Base-by-base conservation (phyloP, 2,888 invertebrate genomes). In the Scelioninae gen. 1 region DNA sequence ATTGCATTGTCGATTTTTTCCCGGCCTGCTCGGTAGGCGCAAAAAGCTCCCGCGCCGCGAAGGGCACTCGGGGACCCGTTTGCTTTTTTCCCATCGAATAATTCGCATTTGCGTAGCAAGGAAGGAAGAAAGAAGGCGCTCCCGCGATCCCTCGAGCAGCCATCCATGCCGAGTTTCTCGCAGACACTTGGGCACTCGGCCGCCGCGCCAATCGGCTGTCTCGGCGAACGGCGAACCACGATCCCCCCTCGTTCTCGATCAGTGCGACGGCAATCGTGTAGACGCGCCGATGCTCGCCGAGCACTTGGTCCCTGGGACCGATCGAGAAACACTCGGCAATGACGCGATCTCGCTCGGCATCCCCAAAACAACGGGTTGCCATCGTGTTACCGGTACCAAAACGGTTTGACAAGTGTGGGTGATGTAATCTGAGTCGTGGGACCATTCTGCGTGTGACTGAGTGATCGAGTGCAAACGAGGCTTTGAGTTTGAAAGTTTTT, bases 171-270 rank as follows among this genome's bases (percentile, higher is more conserved):
- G 80, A 85, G 85, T 63, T 79, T 85, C 84, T 84, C 43, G 32
- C 43, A 66, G 68, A 62, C 74, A 80, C 71, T 78, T 78, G 74
- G 72, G 29, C 72, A 51, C 79, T 79, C 66, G 84, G 82, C 87
- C 81, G 85, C 85, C 85, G 87, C 87, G 86, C 87, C 90, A 89
- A 88, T 88, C 89, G 86, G 86, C 86, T 87, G 85, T 88, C 87
- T 74, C 80, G 79, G 71, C 65, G 68, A 60, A 31, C 69, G 66
- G 51, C 68, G 60, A 68, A 40, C 76, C 60, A 49, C 80, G 72
- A 75, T 72, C 68, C 76, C 76, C 77, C 80, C 65, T 80, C 69
- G 76, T 43, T 69, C 65, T 65, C 63, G 69, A 75, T 79, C 78
- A 65, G 69, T 75, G 65, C 66, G 34, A 45, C 56, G 82, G 78